These are phyloP conservation scores for Notolabrus celidotus DNA, from an alignment of 2,797 vertebrate genomes.

Conservation along the genomic window DNA sequence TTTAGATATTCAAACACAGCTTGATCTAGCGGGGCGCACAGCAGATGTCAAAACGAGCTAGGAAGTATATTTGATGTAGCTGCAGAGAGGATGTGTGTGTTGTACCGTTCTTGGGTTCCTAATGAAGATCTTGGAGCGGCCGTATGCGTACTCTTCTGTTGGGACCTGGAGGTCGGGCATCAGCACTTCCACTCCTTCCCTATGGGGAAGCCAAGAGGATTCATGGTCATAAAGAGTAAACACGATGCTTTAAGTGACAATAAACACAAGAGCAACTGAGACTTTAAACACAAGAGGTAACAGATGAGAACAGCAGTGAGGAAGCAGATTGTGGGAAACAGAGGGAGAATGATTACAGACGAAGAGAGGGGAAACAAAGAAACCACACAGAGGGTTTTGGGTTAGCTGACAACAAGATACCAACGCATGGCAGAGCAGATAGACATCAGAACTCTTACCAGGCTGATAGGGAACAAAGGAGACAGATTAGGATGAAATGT, in stretches of 20 bases:
- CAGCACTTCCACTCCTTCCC: slow-evolving; percentile 94
- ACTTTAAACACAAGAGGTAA: background rate
- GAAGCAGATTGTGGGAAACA: background rate
- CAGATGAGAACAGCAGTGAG: background rate
- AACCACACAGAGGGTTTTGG: slow-evolving; percentile 34
- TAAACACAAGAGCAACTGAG: slow-evolving; percentile 7
- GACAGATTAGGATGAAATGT: slow-evolving; percentile 62
- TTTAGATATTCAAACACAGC: slow-evolving; percentile 26
- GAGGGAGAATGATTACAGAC: background rate
- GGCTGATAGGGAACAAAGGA: slow-evolving; percentile 40
- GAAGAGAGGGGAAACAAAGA: slow-evolving; percentile 10
- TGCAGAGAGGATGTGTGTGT: background rate
- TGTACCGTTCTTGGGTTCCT: slow-evolving; percentile 97
- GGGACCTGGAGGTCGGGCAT: slow-evolving; percentile 90
- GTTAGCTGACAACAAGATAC: slow-evolving; percentile 37
- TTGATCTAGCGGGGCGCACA: slow-evolving; percentile 16
- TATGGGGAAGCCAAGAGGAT: slow-evolving; percentile 70
- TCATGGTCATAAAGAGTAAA: slow-evolving; percentile 27
- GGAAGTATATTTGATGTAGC: background rate
- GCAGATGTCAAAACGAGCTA: slow-evolving; percentile 16
- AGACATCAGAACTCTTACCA: slow-evolving; percentile 53
- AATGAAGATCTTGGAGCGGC: slow-evolving; percentile 99
- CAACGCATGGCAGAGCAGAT: slow-evolving; percentile 45
- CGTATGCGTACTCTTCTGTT: slow-evolving; percentile 92
- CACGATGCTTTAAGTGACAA: slow-evolving; percentile 32